Conservation (phyloP, 2,113 vertebrate species). For the Ceuthmochares aereus region DNA sequence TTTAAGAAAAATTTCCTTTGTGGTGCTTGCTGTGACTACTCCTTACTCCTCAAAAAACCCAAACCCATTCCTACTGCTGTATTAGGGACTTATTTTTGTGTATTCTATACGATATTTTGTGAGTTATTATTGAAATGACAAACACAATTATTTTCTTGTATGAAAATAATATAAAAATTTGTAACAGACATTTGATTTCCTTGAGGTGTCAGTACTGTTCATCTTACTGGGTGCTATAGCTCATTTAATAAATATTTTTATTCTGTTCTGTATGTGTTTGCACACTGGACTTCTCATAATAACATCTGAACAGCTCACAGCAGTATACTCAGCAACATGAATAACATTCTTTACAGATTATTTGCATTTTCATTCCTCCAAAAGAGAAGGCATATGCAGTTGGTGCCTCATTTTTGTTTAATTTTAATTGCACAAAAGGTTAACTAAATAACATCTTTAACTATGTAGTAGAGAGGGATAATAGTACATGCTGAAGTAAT, state of each 20-base stretch:
- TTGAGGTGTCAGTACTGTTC: background rate
- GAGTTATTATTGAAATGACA: background rate
- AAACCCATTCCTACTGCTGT: background rate
- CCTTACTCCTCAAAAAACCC: background rate
- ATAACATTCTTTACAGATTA: background rate
- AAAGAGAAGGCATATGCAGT: background rate
- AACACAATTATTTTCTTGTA: background rate
- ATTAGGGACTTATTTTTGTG: background rate
- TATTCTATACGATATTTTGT: background rate
- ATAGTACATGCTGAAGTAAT: background rate
- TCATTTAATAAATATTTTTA: constrained; percentile 1
- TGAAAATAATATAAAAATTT: background rate
- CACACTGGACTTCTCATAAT: background rate
- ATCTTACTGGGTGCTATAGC: background rate
- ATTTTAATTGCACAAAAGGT: background rate
- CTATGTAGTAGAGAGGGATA: background rate
- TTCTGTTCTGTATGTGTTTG: background rate
- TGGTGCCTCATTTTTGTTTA: background rate
- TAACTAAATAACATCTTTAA: background rate
- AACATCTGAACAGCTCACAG: background rate
- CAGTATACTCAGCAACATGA: background rate
- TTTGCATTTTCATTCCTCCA: background rate
- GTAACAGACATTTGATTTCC: background rate
- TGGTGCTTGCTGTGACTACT: background rate
- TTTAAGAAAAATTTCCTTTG: background rate